Conservation (phyloP, 2,113 vertebrate species). For the Prunella fulvescens region DNA sequence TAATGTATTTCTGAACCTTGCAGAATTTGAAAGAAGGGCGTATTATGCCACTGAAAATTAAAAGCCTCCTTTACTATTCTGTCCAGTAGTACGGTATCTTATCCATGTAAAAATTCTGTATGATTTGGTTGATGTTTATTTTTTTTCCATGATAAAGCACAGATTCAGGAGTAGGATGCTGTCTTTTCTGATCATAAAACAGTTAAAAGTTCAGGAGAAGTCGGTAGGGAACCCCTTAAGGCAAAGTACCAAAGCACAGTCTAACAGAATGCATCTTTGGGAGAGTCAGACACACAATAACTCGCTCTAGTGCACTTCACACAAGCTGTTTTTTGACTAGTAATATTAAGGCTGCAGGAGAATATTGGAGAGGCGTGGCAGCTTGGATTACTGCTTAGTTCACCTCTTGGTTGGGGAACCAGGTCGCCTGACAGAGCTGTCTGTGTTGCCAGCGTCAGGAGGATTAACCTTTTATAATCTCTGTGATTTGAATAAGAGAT, state of each 20-base stretch:
- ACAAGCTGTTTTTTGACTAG: background rate
- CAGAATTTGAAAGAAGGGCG: background rate
- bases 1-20: background rate
- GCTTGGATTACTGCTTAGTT: background rate
- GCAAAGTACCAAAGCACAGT: background rate
- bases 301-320: rapidly evolving
- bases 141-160: background rate
- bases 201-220: background rate
- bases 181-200: background rate
- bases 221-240: background rate
- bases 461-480: slow-evolving; percentile 73
- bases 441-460: slow-evolving; percentile 45
- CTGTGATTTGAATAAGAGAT: slow-evolving; percentile 60
- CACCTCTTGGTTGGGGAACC: slow-evolving; percentile 35
- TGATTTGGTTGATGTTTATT: background rate
- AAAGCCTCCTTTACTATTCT: background rate
- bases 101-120: background rate
- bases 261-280: background rate
- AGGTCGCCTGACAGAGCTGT: slow-evolving; percentile 52
- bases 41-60: background rate
- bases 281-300: background rate
- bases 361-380: background rate
- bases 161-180: background rate
- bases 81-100: background rate
- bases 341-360: background rate